Evolutionary conservation across 2,888 invertebrate genomes (phyloP).

Genomic region (Drosophila meridiana): DNA sequence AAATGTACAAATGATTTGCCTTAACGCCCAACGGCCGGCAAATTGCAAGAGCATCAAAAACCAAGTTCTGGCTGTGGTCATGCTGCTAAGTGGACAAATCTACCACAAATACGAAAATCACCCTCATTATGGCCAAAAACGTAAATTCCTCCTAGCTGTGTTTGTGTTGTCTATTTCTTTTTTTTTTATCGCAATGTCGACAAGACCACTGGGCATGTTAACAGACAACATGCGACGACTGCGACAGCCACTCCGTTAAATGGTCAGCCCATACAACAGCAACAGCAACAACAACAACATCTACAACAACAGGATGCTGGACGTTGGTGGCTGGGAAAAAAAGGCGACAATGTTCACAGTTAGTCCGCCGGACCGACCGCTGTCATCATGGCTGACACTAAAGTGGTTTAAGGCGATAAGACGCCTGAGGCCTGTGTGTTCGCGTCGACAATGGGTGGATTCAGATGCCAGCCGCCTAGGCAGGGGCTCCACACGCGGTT

Average conservation of each 20-base stretch:
- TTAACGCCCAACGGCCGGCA: slow-evolving; percentile 50
- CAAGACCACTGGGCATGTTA: slow-evolving; percentile 79
- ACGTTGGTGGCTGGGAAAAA: slow-evolving; percentile 28
- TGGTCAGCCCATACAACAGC: slow-evolving; percentile 48
- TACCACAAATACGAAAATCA: slow-evolving; percentile 83
- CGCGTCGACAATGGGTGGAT: slow-evolving; percentile 19
- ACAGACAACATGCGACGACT: slow-evolving; percentile 67
- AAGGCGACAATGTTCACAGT: slow-evolving; percentile 74
- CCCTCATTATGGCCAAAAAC: slow-evolving; percentile 83
- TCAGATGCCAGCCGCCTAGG: slow-evolving; percentile 3
- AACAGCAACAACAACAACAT: slow-evolving; percentile 23
- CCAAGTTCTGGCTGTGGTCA: slow-evolving; percentile 58
- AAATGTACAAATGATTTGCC: slow-evolving; percentile 79
- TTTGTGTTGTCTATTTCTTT: slow-evolving; percentile 7
- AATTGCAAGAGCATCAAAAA: slow-evolving; percentile 66
- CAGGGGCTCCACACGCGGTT: slow-evolving; percentile 29
- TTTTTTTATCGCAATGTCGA: slow-evolving; percentile 75
- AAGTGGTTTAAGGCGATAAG: slow-evolving; percentile 84
- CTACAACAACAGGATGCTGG: slow-evolving; percentile 15
- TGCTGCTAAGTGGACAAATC: slow-evolving; percentile 83
- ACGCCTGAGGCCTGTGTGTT: slow-evolving; percentile 56
- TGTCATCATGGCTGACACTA: slow-evolving; percentile 83
- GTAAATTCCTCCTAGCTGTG: slow-evolving; percentile 52
- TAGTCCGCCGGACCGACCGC: slow-evolving; percentile 72
- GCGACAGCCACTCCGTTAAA: slow-evolving; percentile 53